These are phyloP conservation scores for Brevimyrus niger DNA, from an alignment of 2,113 vertebrate species.

Conservation along the genomic window DNA sequence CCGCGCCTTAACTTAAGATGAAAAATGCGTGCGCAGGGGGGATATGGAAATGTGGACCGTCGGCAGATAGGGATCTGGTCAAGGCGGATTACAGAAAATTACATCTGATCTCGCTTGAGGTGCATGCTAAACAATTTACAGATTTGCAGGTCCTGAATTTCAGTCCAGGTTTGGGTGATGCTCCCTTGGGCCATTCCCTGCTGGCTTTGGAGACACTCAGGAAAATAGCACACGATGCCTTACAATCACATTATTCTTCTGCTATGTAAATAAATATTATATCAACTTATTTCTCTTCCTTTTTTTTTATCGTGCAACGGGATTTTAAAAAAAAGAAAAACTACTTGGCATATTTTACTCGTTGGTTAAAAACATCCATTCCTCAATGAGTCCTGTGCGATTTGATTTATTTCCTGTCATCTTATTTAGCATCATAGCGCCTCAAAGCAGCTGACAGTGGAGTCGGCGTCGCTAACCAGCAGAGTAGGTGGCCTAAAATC, in stretches of 20 bases:
- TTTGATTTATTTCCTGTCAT: not conserved
- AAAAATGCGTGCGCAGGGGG: not conserved
- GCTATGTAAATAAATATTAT: not conserved
- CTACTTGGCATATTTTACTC: not conserved
- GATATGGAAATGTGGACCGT: not conserved
- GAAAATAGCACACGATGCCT: not conserved
- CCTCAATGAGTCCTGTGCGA: not conserved
- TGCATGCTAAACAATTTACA: not conserved
- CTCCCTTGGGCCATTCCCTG: not conserved
- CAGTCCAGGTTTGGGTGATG: not conserved
- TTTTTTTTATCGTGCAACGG: not conserved
- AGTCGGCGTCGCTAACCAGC: not conserved
- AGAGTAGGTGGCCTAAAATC: not conserved
- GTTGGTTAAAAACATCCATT: not conserved
- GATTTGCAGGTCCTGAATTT: not conserved
- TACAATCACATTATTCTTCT: not conserved
- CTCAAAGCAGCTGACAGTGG: not conserved
- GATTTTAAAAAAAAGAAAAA: not conserved
- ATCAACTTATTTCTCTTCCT: not conserved
- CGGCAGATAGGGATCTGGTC: conserved; percentile 2
- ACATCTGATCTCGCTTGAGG: not conserved
- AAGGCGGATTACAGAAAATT: conserved; percentile 8
- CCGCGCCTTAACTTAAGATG: conserved; percentile 14
- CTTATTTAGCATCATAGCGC: not conserved
- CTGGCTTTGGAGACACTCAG: not conserved